phyloP scores from a whole-genome alignment of 2,888 invertebrate species.

The Stenurella melanura region DNA sequence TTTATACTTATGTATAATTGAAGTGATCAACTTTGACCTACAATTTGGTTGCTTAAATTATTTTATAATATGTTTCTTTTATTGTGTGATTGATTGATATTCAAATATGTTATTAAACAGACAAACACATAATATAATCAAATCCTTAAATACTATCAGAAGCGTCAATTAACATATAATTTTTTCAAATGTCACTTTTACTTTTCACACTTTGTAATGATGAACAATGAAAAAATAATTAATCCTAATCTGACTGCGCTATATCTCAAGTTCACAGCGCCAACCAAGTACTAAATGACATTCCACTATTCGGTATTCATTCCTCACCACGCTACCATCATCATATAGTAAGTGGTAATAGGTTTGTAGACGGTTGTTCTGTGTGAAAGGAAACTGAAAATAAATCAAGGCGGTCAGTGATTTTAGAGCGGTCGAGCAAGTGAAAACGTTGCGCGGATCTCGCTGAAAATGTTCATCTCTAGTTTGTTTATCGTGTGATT shows the following conservation, averaged over 20 bases:
- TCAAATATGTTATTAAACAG: no score
- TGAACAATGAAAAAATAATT: conserved; percentile 23
- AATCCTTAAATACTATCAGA: neutral
- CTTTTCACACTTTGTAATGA: conserved; percentile 16
- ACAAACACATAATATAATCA: neutral
- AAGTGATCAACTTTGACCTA: no score
- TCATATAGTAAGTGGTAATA: conserved; percentile 19
- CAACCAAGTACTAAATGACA: conserved; percentile 26
- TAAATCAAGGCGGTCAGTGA: conserved; percentile 46
- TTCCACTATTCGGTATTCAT: conserved; percentile 19
- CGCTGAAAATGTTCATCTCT: conserved; percentile 7
- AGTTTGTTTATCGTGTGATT: neutral
- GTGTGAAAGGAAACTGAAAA: conserved; percentile 48
- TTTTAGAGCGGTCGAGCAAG: conserved; percentile 38
- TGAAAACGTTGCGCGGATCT: conserved; percentile 30
- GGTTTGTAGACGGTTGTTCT: conserved; percentile 28
- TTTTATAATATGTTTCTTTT: no score
- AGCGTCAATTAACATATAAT: neutral
- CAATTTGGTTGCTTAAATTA: no score
- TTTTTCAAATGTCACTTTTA: neutral
- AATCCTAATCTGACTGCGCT: conserved; percentile 29
- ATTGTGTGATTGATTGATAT: no score
- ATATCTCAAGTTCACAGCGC: conserved; percentile 41
- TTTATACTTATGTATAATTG: no score
- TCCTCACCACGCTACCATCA: conserved; percentile 24